These are phyloP conservation scores for Drosophila rubida DNA, from an alignment of 2,888 invertebrate genomes.

Conservation along the genomic window DNA sequence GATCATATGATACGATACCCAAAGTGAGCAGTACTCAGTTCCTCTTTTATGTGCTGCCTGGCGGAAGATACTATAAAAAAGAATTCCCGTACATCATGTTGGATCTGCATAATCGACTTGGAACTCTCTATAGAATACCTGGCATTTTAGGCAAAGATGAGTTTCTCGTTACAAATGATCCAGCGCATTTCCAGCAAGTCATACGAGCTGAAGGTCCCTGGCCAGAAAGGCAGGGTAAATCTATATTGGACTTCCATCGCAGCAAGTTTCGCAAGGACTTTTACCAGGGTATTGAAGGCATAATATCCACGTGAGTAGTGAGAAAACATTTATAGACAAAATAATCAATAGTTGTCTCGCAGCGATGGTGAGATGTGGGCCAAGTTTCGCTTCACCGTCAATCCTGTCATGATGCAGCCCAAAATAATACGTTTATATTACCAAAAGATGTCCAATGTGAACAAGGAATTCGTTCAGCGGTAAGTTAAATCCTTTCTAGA, in stretches of 20 bases:
- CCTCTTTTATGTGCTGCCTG: slow-evolving; percentile 3
- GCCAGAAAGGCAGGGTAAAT: slow-evolving; percentile 6
- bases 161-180: slow-evolving; percentile 13
- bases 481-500: slow-evolving; percentile 1
- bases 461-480: slow-evolving; percentile 77
- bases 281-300: slow-evolving; percentile 10
- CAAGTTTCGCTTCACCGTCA: slow-evolving; percentile 87
- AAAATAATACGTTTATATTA: slow-evolving; percentile 86
- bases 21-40: slow-evolving; percentile 4
- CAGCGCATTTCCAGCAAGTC: background rate
- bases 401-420: slow-evolving; percentile 88
- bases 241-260: slow-evolving; percentile 9
- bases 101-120: slow-evolving; percentile 4
- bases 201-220: slow-evolving; percentile 4
- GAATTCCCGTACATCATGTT: background rate
- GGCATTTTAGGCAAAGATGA: slow-evolving; percentile 8
- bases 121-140: slow-evolving; percentile 2
- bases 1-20: slow-evolving; percentile 6
- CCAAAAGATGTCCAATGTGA: slow-evolving; percentile 85
- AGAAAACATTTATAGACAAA: background rate
- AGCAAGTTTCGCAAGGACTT: slow-evolving; percentile 6
- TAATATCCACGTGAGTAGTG: slow-evolving; percentile 7
- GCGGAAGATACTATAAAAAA: slow-evolving; percentile 8
- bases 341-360: background rate
- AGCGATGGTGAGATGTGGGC: slow-evolving; percentile 87